These are phyloP conservation scores for Carettochelys insculpta DNA, from an alignment of 2,113 vertebrate species.

Conservation along the genomic window DNA sequence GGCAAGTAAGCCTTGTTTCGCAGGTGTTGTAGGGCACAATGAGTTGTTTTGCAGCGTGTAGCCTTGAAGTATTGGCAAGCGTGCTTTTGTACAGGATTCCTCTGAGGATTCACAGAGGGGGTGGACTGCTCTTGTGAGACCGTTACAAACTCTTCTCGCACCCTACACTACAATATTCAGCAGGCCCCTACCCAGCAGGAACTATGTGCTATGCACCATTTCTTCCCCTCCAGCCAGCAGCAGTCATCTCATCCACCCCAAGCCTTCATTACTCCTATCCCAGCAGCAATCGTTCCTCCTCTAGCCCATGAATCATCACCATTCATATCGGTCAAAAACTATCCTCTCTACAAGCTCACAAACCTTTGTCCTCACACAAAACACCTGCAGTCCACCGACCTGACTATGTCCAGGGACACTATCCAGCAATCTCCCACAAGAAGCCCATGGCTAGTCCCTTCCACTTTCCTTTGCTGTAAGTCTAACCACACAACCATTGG, in stretches of 20 bases:
- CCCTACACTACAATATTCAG: no score
- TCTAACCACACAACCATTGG: background rate
- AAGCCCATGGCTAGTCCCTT: background rate
- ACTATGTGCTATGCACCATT: rapidly evolving
- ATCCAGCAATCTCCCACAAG: background rate
- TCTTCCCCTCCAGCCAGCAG: background rate
- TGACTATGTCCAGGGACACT: background rate
- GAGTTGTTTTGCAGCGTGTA: no score
- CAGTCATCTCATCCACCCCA: background rate
- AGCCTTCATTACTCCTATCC: background rate
- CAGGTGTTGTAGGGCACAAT: no score
- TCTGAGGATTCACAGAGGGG: no score
- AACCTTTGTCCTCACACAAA: background rate
- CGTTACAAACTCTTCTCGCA: no score
- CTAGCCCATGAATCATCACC: rapidly evolving
- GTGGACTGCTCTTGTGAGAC: no score
- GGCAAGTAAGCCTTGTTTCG: no score
- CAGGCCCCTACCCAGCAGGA: background rate
- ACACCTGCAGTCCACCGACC: background rate
- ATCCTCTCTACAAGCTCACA: background rate
- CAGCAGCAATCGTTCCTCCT: rapidly evolving
- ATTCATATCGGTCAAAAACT: background rate
- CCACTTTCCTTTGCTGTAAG: background rate
- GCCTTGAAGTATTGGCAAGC: no score
- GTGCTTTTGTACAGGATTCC: no score